Base-by-base conservation (phyloP, 2,113 vertebrate genomes). In the Charina bottae region DNA sequence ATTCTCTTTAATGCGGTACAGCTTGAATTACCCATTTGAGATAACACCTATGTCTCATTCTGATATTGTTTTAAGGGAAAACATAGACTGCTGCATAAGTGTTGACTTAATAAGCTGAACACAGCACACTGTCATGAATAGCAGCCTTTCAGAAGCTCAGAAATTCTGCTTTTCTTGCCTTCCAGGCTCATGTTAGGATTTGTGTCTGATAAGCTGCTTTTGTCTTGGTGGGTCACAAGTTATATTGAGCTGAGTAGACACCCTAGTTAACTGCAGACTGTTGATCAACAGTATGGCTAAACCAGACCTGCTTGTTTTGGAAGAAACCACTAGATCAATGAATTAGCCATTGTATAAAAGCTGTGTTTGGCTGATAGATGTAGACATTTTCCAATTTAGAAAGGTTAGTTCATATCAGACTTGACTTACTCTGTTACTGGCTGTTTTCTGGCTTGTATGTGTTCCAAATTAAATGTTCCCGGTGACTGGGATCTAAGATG, bases 401-500 rank as follows among this genome's bases (percentile, higher is more conserved):
- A 54, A 85, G 28, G 19, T 60, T 91, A 46, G 42, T 24, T 90
- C 56, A 62, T 62, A 53, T 60, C 56, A 60, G 8, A 42, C 24
- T 60, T 90, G 28, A 28, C 58, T 62, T 23, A 59, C 21, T 19
- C n/a, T 85, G 60, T 54, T 54, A 85, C 26, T 90, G 13, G 56
- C 49, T 91, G 58, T 37, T n/a, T 33, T 55, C n/a, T 64, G 83
- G 17, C 2, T 33, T 90, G 19, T 53, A 19, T 53, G 11, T 85
- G 59, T 86, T 86, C 59, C 83, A 86, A 85, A 21, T 86, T 68
- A 91, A 91, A 90, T 58, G 37, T 42, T n/a, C 19, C 58, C 64
- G n/a, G 28, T 85, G 46, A 86, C 83, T 23, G 46, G 46, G 17
- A 90, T 85, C 78, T 59, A 64, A 90, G 28, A 86, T 54, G 33